Base-by-base conservation (phyloP, 2,888 invertebrate genomes). In the Electrophaes corylata region DNA sequence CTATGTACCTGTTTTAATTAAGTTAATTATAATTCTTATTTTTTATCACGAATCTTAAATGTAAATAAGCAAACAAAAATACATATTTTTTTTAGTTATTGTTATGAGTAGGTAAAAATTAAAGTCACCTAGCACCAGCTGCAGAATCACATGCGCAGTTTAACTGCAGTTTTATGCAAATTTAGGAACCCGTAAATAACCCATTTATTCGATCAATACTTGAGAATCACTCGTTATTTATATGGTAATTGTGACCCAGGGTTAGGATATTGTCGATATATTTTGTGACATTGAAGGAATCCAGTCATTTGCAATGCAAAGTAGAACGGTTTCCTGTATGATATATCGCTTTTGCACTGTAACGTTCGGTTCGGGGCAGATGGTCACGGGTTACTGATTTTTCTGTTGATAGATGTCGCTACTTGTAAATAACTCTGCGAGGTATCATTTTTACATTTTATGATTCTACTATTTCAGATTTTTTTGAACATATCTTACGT, bases 161-260 rank as follows among this genome's bases (percentile, higher is more conserved):
- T 67, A 73, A 71, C 50, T 70, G 55, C 55, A 65, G 65, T 65
- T 29, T 29, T 68, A 78, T 76, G 77, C 69, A 69, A 78, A 78
- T 78, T 62, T 52, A 64, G 63, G 66, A 66, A 67, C 70, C 67
- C 63, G 72, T 76, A 78, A 78, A 77, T 76, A 75, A 69, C 72
- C 65, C 71, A 76, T 84, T 83, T 78, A 76, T 70, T 71, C 75
- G 75, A 79, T 83, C 86, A 80, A 88, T 89, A 85, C 82, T 86
- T 86, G 75, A 77, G 79, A 85, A 88, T 83, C 85, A 86, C 80
- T 83, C 78, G 80, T 84, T 88, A 90, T 91, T 90, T 88, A 89
- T 87, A 91, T 91, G 89, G 69, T 77, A 90, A 91, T 89, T 66
- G 72, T 82, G 82, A 83, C 83, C 84, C 82, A 74, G 76, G 80